phyloP scores from a whole-genome alignment of 2,888 invertebrate species.

The Poecilobothrus nobilitatus region DNA sequence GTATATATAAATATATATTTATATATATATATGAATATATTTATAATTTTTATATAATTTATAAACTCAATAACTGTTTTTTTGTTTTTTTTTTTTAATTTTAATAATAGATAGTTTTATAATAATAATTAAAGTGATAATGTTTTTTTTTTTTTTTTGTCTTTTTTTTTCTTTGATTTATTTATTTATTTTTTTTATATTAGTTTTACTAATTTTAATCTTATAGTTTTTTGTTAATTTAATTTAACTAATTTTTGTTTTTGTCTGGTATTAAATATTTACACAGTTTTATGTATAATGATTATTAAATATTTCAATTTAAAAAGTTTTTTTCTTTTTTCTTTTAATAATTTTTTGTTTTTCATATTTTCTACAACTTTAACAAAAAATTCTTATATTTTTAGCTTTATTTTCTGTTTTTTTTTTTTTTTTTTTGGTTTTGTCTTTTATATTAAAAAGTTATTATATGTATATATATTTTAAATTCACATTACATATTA shows the following conservation, averaged over 20 bases:
- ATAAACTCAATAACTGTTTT: background rate
- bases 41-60: background rate
- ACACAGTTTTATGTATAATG: background rate
- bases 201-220: background rate
- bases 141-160: background rate
- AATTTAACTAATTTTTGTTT: background rate
- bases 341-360: background rate
- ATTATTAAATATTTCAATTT: background rate
- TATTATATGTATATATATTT: too few relatives aligned
- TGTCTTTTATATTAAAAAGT: too few relatives aligned
- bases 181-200: background rate
- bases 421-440: background rate
- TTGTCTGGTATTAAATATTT: background rate
- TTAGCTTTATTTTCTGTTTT: background rate
- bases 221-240: background rate
- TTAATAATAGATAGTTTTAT: background rate
- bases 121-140: conserved; percentile 6
- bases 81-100: background rate
- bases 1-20: background rate
- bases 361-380: background rate
- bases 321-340: background rate
- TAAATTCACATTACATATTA: too few relatives aligned
- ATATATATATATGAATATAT: background rate
- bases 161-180: background rate
- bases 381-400: background rate